Evolutionary conservation across 1,140 invertebrate genomes (phyloP), one percentile per base, ranked within the genome.

Genomic region (Cydia amplana): DNA sequence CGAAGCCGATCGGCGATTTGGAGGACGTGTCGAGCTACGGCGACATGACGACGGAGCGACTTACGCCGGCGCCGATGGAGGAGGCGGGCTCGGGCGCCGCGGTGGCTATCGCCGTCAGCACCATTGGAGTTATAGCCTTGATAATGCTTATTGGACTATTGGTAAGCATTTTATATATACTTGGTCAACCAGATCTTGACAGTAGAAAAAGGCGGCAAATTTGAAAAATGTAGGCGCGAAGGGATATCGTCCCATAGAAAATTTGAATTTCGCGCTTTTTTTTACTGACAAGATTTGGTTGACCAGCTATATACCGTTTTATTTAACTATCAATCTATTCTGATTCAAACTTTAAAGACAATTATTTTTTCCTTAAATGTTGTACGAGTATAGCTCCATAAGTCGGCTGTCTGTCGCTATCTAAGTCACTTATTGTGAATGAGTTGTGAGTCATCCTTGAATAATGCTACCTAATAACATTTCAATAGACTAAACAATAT

Each of bases 81-180:
- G 90, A 91, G 18, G 74, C 82, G 9, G 85, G 88, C 0, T 87
- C 89, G 0, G 91, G 90, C 14, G 91, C 90, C 2, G 88, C 85
- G 1, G 85, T 92, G 0, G 91, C 91, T 0, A 91, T 93, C 14
- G 90, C 89, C 43, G 90, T 91, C 75, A 91, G 90, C 77, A 91
- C 90, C 3, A 93, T 91, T 49, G 91, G 91, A 23, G 90, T 91
- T 16, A 89, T 90, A n/a, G 89, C 91, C 0, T 77, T 93, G 51
- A 79, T 93, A 32, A 82, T 93, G 1, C 86, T 93, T 2, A 85
- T 93, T 75, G 91, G 87, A 82, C 76, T 92, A 14, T 80, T 92
- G 91, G 91, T 92, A 80, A 91, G 89, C 84, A 60, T n/a, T 65
- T 20, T 77, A 55, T 10, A 40, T 10, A 36, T n/a, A n/a, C n/a